These are phyloP conservation scores for Rattus rattus DNA, from an alignment of 2,113 vertebrate genomes.

Conservation along the genomic window DNA sequence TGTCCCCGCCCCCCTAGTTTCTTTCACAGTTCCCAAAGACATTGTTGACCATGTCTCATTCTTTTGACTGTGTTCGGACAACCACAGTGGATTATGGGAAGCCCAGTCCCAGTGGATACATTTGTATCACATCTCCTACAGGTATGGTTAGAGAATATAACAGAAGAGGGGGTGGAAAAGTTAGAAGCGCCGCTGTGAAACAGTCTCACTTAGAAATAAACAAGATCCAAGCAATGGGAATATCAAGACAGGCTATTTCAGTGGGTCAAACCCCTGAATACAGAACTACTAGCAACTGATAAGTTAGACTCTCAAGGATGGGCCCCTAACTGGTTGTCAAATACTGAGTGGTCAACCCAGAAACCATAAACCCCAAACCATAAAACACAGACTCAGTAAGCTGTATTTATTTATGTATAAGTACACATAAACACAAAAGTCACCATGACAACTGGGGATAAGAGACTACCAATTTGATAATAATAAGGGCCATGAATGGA, in stretches of 20 bases:
- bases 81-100: background rate
- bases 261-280: background rate
- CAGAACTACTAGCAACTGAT: background rate
- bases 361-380: background rate
- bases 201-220: background rate
- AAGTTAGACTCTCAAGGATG: background rate
- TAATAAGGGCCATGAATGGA: background rate
- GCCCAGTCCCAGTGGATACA: background rate
- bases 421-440: background rate
- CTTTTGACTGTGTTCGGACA: background rate
- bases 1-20: too few species aligned
- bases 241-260: background rate
- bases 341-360: background rate
- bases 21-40: background rate
- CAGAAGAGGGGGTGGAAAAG: background rate
- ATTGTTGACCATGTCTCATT: background rate
- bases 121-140: background rate
- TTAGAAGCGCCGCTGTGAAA: background rate
- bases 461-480: background rate
- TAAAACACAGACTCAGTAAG: background rate
- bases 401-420: background rate
- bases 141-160: background rate
- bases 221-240: background rate
- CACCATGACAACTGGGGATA: too few species aligned
- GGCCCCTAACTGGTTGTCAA: background rate